Conservation (phyloP, 2,113 vertebrate genomes). For the Clarias macrocephalus region DNA sequence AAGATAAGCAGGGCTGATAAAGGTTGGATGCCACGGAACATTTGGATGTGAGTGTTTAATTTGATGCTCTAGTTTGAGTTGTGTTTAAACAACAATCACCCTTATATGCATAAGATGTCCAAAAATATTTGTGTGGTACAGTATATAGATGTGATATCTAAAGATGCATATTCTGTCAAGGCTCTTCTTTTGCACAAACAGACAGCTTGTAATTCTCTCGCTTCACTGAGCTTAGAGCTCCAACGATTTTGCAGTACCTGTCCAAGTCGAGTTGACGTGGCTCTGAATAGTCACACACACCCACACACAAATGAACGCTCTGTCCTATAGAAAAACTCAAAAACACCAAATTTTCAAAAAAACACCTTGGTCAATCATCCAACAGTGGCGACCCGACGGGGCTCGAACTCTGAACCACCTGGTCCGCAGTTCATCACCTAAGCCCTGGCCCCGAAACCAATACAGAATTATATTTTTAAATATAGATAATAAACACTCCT, state of each 20-base stretch:
- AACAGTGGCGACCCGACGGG: too few species aligned
- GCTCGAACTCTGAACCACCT: too few species aligned
- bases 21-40: background rate
- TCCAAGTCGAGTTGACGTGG: background rate
- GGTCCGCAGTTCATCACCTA: too few species aligned
- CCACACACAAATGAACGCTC: background rate
- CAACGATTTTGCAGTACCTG: constrained; percentile 5
- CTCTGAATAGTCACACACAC: background rate
- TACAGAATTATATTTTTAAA: background rate
- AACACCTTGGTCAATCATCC: too few species aligned
- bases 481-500: background rate
- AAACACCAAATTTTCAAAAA: background rate
- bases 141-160: background rate
- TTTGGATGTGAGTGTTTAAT: background rate
- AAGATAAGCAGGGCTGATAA: background rate
- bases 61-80: background rate
- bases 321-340: background rate
- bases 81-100: background rate
- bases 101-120: background rate
- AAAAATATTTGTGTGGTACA: background rate
- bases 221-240: constrained; percentile 13
- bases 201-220: constrained; percentile 8
- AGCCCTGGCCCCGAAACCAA: background rate
- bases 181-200: background rate
- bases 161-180: background rate